Evolutionary conservation across 2,888 invertebrate genomes (phyloP).

Genomic region (Drymonia ruficornis): DNA sequence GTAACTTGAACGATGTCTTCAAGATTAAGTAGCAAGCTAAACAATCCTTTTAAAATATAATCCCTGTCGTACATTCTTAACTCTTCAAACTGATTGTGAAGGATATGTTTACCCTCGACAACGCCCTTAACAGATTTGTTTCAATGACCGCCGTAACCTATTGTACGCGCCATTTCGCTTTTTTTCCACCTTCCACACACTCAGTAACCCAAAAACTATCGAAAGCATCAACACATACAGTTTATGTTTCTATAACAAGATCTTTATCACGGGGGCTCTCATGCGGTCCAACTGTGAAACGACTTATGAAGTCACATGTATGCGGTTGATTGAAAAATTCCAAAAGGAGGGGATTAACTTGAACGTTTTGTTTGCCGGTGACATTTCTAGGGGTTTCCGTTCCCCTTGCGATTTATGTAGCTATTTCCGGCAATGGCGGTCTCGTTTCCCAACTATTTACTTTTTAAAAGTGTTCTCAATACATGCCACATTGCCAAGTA

Average conservation of each 20-base stretch:
- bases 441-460: constrained; percentile 25
- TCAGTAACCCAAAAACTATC: constrained; percentile 25
- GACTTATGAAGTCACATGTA: constrained; percentile 72
- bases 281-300: constrained; percentile 57
- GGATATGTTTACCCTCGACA: constrained; percentile 55
- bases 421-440: constrained; percentile 52
- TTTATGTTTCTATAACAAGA: constrained; percentile 41
- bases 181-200: constrained; percentile 42
- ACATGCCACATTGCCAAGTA: constrained; percentile 5
- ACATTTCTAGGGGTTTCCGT: constrained; percentile 58
- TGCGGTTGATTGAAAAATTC: constrained; percentile 79
- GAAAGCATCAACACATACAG: constrained; percentile 20
- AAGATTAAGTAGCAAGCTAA: too few species aligned
- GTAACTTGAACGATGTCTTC: neutral
- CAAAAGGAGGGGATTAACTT: constrained; percentile 62
- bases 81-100: constrained; percentile 42
- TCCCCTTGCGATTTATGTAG: constrained; percentile 57
- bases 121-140: constrained; percentile 68
- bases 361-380: constrained; percentile 63
- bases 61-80: constrained; percentile 34
- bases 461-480: constrained; percentile 12
- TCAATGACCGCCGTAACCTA: constrained; percentile 61
- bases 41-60: neutral
- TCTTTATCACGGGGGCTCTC: constrained; percentile 61
- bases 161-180: constrained; percentile 72